phyloP scores from a whole-genome alignment of 2,797 vertebrate species.

The Spinus olivaceus region DNA sequence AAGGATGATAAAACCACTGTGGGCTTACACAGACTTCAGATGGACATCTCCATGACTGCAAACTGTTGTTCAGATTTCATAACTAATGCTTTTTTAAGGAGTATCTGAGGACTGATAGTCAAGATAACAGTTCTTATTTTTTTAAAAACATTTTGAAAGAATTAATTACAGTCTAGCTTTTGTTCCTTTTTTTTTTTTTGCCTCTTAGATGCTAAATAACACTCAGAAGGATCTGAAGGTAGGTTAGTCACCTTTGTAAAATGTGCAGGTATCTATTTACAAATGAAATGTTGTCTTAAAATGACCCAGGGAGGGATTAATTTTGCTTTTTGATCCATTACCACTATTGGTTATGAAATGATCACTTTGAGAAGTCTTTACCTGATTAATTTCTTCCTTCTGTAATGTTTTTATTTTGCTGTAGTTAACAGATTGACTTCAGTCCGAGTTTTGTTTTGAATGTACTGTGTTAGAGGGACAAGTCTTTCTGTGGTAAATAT shows the following conservation, averaged over 20 bases:
- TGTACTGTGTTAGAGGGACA: neutral
- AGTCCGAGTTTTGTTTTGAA: neutral
- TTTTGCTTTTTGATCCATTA: neutral
- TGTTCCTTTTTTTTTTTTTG: neutral
- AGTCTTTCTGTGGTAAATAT: neutral
- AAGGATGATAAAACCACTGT: neutral
- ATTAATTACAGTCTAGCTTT: neutral
- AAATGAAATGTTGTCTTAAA: neutral
- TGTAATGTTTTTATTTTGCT: neutral
- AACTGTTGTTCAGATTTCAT: neutral
- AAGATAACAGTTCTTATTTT: neutral
- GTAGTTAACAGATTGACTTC: neutral
- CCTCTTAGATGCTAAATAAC: neutral
- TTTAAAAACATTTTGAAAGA: neutral
- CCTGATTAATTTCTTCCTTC: neutral
- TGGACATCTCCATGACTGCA: neutral
- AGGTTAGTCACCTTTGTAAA: neutral
- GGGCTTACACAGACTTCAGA: neutral
- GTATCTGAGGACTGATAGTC: neutral
- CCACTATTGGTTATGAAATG: neutral
- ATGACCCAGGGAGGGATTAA: neutral
- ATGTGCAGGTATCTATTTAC: neutral
- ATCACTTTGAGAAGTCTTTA: neutral
- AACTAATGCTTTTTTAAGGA: neutral
- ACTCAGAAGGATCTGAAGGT: neutral